These are phyloP conservation scores for Sternarchorhynchus goeldii DNA, from an alignment of 2,797 vertebrate species.

Conservation along the genomic window DNA sequence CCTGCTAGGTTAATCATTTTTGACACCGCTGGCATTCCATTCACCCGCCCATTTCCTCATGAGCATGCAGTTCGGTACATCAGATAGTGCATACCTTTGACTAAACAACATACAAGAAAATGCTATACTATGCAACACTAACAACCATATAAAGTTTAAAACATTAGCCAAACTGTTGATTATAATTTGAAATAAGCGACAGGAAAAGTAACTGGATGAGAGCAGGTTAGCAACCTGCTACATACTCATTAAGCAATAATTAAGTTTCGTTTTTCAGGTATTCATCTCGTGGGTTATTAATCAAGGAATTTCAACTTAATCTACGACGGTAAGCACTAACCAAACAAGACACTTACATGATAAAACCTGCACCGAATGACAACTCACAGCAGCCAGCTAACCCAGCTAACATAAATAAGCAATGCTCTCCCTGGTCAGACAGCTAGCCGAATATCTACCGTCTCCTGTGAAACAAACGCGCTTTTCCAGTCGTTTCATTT, in stretches of 20 bases:
- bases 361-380: conserved; percentile 15
- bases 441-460: conserved; percentile 11
- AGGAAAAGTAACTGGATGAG: neutral
- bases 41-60: conserved; percentile 50
- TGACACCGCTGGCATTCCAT: conserved; percentile 29
- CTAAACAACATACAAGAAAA: neutral
- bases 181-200: no score
- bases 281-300: conserved; percentile 1
- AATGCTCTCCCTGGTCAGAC: neutral
- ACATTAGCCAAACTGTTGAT: no score
- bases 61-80: conserved; percentile 24
- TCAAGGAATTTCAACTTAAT: neutral
- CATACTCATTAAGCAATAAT: no score
- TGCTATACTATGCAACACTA: neutral
- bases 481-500: neutral
- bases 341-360: neutral
- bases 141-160: no score
- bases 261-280: neutral
- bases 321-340: neutral
- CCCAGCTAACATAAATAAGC: conserved; percentile 7
- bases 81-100: conserved; percentile 18
- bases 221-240: no score
- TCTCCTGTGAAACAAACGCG: conserved; percentile 15
- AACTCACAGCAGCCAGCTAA: neutral
- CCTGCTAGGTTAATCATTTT: conserved; percentile 1